Percentiles rank a stretch among this genome's conserved stretches.
Conservation (phyloP, 2,888 invertebrate genomes). For the Aleiodes leptofemur region DNA sequence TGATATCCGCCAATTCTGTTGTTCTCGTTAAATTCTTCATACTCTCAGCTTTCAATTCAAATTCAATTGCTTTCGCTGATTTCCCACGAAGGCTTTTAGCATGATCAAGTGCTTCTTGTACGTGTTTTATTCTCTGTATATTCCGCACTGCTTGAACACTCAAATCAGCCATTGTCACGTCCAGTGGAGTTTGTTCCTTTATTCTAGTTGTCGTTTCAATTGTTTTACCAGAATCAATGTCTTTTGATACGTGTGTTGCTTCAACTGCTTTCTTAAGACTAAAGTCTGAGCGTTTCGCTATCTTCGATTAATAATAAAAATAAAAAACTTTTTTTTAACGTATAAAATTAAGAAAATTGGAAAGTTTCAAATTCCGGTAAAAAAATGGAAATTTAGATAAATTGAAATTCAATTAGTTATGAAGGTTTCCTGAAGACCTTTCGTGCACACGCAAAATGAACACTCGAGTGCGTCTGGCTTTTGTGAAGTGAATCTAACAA, state of each 20-base stretch:
- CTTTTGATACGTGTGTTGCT: slow-evolving; percentile 80
- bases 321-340: not conserved
- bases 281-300: slow-evolving; percentile 80
- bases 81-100: slow-evolving; percentile 81
- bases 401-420: not conserved
- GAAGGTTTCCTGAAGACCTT: not conserved
- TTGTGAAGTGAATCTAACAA: slow-evolving; percentile 51
- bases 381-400: not conserved
- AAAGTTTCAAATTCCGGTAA: not conserved
- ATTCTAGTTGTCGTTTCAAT: slow-evolving; percentile 51
- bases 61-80: slow-evolving; percentile 84
- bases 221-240: slow-evolving; percentile 76
- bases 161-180: slow-evolving; percentile 61
- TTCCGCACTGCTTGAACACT: slow-evolving; percentile 64
- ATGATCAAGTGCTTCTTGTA: slow-evolving; percentile 64
- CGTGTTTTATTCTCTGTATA: slow-evolving; percentile 63
- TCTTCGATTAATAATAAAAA: slow-evolving; percentile 59
- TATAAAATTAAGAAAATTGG: no score
- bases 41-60: slow-evolving; percentile 71
- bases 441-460: slow-evolving; percentile 49
- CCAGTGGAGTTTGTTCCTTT: slow-evolving; percentile 46
- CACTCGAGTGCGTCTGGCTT: slow-evolving; percentile 56
- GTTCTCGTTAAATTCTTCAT: slow-evolving; percentile 77
- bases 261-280: slow-evolving; percentile 80
- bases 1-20: slow-evolving; percentile 74